phyloP scores from a whole-genome alignment of 2,113 vertebrate species.

The Oxyruncus cristatus region DNA sequence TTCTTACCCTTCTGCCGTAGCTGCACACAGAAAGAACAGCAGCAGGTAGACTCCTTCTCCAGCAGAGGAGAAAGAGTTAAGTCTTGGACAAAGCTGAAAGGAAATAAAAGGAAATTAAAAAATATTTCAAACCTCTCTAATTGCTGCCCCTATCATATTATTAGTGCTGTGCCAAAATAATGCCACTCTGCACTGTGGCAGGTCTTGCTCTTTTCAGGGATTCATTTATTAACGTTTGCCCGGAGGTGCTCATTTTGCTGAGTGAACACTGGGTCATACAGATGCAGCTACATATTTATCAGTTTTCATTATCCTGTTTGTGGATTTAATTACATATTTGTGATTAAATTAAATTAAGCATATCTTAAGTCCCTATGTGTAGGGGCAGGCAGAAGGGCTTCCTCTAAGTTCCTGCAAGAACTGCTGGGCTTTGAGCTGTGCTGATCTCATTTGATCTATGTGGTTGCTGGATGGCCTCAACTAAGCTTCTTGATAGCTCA shows the following conservation, averaged over 20 bases:
- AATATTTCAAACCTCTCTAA: not conserved
- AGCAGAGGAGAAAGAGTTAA: constrained; percentile 3
- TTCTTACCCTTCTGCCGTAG: not conserved
- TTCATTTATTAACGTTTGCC: constrained; percentile 61
- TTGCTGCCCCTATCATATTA: not conserved
- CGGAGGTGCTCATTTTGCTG: constrained; percentile 56
- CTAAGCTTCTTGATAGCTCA: constrained; percentile 46
- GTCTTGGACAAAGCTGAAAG: not conserved
- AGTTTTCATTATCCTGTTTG: constrained; percentile 70
- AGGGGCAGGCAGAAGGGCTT: not conserved
- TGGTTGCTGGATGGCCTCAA: constrained; percentile 8
- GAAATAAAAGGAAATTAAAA: not conserved
- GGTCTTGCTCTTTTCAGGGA: constrained; percentile 31
- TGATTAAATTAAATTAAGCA: not conserved
- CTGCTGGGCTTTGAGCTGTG: not conserved
- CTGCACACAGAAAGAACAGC: not conserved
- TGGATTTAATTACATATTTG: constrained; percentile 62
- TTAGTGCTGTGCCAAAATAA: constrained; percentile 46
- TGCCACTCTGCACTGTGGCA: not conserved
- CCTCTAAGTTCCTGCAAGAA: not conserved
- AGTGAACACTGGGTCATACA: constrained; percentile 58
- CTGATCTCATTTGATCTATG: not conserved
- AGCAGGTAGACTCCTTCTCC: not conserved
- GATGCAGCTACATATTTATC: constrained; percentile 61
- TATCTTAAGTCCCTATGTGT: not conserved